These are phyloP conservation scores for Trachelus stipa DNA, from an alignment of 2,888 invertebrate species.

Conservation along the genomic window DNA sequence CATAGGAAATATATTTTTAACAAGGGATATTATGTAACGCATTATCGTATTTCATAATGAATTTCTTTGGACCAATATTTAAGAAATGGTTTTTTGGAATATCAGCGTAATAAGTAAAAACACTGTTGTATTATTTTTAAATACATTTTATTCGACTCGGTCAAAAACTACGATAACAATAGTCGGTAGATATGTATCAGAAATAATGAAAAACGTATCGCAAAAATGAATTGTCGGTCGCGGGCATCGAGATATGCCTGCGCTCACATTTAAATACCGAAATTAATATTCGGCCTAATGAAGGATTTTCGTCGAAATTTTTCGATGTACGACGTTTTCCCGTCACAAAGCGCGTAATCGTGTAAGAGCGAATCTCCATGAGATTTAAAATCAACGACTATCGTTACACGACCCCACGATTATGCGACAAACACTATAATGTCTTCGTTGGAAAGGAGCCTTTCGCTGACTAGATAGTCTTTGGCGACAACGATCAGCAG, in stretches of 20 bases:
- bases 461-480: background rate
- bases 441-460: background rate
- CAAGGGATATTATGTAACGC: background rate
- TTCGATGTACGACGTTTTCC: background rate
- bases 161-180: conserved; percentile 66
- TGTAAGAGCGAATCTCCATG: conserved; percentile 3
- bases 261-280: background rate
- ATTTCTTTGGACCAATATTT: too few species aligned
- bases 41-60: background rate
- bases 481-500: background rate
- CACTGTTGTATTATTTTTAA: conserved; percentile 50
- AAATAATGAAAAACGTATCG: conserved; percentile 42
- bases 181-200: conserved; percentile 63
- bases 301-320: background rate
- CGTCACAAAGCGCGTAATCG: background rate
- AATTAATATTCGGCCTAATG: background rate
- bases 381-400: conserved; percentile 6
- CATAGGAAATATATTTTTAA: background rate
- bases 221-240: conserved; percentile 9
- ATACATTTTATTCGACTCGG: conserved; percentile 65
- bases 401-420: background rate
- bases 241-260: background rate
- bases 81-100: background rate
- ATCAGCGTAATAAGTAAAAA: background rate
- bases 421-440: background rate